phyloP scores from a whole-genome alignment of 1,140 invertebrate species.

The Nixonia krombeini region DNA sequence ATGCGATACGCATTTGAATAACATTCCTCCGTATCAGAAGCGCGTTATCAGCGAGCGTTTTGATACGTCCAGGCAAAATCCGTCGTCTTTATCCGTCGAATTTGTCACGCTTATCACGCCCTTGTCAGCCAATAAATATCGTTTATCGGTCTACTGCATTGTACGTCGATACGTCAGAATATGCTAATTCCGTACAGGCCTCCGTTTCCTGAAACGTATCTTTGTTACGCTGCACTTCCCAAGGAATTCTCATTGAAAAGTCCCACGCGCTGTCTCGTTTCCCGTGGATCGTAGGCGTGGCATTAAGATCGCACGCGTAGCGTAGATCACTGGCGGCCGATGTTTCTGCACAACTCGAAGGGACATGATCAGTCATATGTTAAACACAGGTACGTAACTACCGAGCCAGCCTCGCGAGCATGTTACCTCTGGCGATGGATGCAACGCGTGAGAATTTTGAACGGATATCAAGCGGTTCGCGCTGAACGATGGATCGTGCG shows the following conservation, averaged over 20 bases:
- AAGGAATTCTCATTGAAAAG: not conserved
- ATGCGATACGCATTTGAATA: too few relatives aligned
- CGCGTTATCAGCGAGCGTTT: not conserved
- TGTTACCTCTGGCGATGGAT: too few relatives aligned
- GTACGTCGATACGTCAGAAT: too few relatives aligned
- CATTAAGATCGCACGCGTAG: conserved; percentile 3
- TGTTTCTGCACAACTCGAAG: not conserved
- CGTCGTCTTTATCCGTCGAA: too few relatives aligned
- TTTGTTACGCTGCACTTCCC: not conserved
- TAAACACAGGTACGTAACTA: too few relatives aligned
- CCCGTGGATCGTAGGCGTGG: not conserved
- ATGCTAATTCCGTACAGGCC: not conserved
- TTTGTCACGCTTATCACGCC: not conserved
- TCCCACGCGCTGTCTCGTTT: conserved; percentile 2
- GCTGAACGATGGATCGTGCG: too few relatives aligned
- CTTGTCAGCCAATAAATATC: not conserved
- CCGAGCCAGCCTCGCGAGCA: too few relatives aligned
- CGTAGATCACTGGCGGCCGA: not conserved
- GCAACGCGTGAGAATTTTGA: not conserved
- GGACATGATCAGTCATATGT: not conserved
- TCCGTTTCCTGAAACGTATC: not conserved
- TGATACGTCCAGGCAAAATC: too few relatives aligned
- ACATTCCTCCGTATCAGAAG: too few relatives aligned
- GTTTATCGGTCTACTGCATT: not conserved
- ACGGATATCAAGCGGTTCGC: too few relatives aligned